Evolutionary conservation across 1,140 invertebrate genomes (phyloP), one percentile per base, ranked within the genome.

Genomic region (Thaumatotibia leucotreta): DNA sequence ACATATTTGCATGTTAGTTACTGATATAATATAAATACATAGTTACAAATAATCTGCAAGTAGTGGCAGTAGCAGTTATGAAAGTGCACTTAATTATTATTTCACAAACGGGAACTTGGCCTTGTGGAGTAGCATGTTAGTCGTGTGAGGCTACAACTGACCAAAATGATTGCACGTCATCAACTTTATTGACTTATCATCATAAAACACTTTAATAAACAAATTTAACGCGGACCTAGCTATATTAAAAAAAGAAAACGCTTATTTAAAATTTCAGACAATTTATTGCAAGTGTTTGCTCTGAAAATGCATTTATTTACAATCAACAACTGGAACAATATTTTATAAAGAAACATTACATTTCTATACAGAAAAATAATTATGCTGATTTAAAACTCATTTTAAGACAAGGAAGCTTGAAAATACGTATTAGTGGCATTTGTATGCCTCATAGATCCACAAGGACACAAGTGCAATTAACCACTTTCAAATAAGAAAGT

Each of bases 1-100:
- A 91, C 88, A 91, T 89, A 90, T 89, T 91, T 91, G 89, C 90
- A 91, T 89, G 86, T 91, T 91, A 91, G 89, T 90, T 82, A 89
- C 86, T 89, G 82, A 89, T 87, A 89, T 89, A 89, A 90, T 91
- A 89, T 90, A 88, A 86, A 91, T 91, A 89, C 68, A 91, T 89
- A 91, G 80, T 88, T 88, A 91, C 86, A 83, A 80, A 89, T 88
- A 89, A 83, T 86, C 86, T 86, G 86, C 79, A 84, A 83, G 75
- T 79, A 78, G 79, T 89, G 85, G 86, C 87, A 79, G 74, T 86
- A 91, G 85, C 83, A 82, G 85, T 86, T 89, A 89, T 88, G 88
- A 83, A 80, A 80, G 88, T 90, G 87, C 86, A 84, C 77, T 86
- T 88, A 84, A 85, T 69, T 78, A 81, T 88, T 88, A 83, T 83